Conservation (phyloP, 2,888 invertebrate species). For the Parnassius smintheus region DNA sequence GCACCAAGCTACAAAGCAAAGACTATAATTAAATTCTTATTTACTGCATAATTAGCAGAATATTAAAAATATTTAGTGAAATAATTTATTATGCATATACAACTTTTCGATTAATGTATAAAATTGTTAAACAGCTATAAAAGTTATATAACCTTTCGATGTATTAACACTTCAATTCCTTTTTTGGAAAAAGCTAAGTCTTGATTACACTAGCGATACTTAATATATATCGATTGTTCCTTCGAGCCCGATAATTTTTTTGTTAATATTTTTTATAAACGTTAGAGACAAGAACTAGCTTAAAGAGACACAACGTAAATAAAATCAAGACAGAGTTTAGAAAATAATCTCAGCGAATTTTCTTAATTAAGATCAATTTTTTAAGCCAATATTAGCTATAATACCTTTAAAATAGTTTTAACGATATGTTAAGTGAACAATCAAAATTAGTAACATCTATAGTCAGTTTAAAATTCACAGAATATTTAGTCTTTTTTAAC, state of each 20-base stretch:
- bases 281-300: conserved; percentile 1
- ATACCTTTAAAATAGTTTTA: conserved; percentile 3
- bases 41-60: conserved; percentile 4
- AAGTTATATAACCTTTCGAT: conserved; percentile 25
- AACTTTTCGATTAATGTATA: conserved; percentile 15
- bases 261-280: not conserved
- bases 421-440: conserved; percentile 12
- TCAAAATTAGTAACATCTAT: conserved; percentile 10
- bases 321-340: conserved; percentile 7
- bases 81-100: conserved; percentile 12
- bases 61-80: conserved; percentile 13
- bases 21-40: conserved; percentile 8
- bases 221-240: conserved; percentile 7
- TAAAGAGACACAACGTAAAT: not conserved
- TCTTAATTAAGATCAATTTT: conserved; percentile 16
- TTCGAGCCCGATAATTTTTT: conserved; percentile 16
- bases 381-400: conserved; percentile 2
- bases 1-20: no score
- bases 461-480: conserved; percentile 3
- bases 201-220: conserved; percentile 1
- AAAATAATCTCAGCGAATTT: conserved; percentile 10
- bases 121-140: conserved; percentile 21
- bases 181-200: conserved; percentile 11
- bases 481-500: conserved; percentile 1
- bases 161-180: conserved; percentile 29